These are phyloP conservation scores for Calameuta pallipes DNA, from an alignment of 2,888 invertebrate species.

Conservation along the genomic window DNA sequence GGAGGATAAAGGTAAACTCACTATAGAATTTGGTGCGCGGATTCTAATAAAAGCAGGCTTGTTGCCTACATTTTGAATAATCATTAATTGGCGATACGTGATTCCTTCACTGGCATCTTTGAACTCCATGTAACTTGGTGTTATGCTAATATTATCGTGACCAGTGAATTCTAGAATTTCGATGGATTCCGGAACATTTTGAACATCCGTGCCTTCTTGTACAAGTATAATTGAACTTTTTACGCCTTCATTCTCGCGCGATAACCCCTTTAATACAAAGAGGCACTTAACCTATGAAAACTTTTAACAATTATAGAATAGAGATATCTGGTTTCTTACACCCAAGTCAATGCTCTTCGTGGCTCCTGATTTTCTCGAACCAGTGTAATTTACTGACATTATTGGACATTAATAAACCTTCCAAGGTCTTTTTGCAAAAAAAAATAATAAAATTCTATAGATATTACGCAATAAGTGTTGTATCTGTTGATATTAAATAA, in stretches of 20 bases:
- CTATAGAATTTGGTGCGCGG: constrained; percentile 61
- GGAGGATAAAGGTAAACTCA: constrained; percentile 35
- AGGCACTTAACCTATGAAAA: not conserved
- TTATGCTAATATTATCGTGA: constrained; percentile 54
- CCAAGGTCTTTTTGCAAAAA: not conserved
- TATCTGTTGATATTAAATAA: not conserved
- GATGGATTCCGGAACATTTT: constrained; percentile 10
- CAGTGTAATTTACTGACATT: not conserved
- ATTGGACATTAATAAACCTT: not conserved
- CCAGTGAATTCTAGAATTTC: constrained; percentile 12
- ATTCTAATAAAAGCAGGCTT: constrained; percentile 57
- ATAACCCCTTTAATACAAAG: not conserved
- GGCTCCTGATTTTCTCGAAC: not conserved
- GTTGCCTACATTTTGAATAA: constrained; percentile 60
- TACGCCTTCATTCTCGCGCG: not conserved
- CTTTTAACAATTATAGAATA: not conserved
- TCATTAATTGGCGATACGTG: constrained; percentile 50
- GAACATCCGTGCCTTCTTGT: constrained; percentile 5
- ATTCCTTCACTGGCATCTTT: constrained; percentile 65
- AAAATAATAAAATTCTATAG: not conserved
- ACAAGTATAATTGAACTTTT: constrained; percentile 7
- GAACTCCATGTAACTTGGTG: constrained; percentile 62
- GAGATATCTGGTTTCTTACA: not conserved
- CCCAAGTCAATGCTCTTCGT: not conserved
- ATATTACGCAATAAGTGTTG: not conserved